A percentile compares a stretch with the other conserved stretches of the same genome.
phyloP scores from a whole-genome alignment of 2,888 invertebrate genomes.

The Xylocampa areola region DNA sequence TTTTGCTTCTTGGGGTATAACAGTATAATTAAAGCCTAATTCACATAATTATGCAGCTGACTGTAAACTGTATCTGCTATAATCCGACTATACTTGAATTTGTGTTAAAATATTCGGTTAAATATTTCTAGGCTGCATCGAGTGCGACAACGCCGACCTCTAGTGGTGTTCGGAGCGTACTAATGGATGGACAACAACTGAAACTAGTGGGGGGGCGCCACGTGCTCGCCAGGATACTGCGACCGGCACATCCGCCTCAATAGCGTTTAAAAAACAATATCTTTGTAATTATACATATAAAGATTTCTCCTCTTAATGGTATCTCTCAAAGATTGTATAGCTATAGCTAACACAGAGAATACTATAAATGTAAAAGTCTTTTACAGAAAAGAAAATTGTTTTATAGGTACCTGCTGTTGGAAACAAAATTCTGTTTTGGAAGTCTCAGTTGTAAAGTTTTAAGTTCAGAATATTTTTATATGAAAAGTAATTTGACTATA shows the following conservation, averaged over 20 bases:
- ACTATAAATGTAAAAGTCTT: conserved; percentile 14
- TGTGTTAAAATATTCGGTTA: conserved; percentile 1
- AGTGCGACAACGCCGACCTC: conserved; percentile 68
- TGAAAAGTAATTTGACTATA: conserved; percentile 35
- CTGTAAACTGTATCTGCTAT: not conserved
- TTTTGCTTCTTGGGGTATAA: too few species aligned
- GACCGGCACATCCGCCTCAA: conserved; percentile 80
- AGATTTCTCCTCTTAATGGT: conserved; percentile 11
- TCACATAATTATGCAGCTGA: too few species aligned
- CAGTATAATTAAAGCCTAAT: too few species aligned
- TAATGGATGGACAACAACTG: conserved; percentile 86
- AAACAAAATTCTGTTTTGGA: conserved; percentile 45
- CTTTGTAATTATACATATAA: conserved; percentile 15
- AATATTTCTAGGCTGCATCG: conserved; percentile 64
- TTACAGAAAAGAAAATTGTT: conserved; percentile 36
- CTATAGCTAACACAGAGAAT: conserved; percentile 27
- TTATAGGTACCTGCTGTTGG: conserved; percentile 22
- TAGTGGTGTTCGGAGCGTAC: conserved; percentile 79
- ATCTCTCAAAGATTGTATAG: conserved; percentile 34
- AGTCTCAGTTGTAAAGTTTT: conserved; percentile 40
- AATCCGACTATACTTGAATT: not conserved
- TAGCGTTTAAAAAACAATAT: conserved; percentile 41
- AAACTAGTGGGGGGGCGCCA: conserved; percentile 84
- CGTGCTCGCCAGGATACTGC: conserved; percentile 80
- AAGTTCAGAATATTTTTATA: conserved; percentile 46